Evolutionary conservation across 2,888 invertebrate species (phyloP).

Genomic region (Pteria penguin): DNA sequence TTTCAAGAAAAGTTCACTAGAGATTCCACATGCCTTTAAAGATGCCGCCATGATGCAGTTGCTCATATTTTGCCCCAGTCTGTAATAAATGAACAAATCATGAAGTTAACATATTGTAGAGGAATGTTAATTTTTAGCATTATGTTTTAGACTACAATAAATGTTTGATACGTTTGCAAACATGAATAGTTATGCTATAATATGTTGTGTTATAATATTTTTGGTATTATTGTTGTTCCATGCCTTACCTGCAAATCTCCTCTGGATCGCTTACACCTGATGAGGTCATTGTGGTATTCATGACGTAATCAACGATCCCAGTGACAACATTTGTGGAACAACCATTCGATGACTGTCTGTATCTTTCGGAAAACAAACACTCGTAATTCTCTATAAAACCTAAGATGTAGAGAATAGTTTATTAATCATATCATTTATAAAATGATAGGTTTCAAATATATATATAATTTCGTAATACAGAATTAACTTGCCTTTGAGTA

Average conservation of each 20-base stretch:
- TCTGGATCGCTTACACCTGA: not conserved
- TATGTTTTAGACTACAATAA: too few relatives aligned
- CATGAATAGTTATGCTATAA: too few relatives aligned
- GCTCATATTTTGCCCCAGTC: not conserved
- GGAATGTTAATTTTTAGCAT: too few relatives aligned
- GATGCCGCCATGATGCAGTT: not conserved
- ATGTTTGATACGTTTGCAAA: too few relatives aligned
- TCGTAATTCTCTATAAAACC: slow-evolving; percentile 7
- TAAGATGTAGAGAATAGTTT: not conserved
- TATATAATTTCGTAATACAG: too few relatives aligned
- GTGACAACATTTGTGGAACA: slow-evolving; percentile 1
- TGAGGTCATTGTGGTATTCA: not conserved
- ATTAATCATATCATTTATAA: too few relatives aligned
- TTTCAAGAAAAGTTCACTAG: not conserved
- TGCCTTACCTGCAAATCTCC: not conserved
- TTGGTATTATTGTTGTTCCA: not conserved
- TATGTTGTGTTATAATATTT: too few relatives aligned
- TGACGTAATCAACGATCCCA: not conserved
- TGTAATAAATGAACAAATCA: too few relatives aligned
- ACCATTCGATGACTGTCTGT: not conserved
- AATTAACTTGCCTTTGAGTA: too few relatives aligned
- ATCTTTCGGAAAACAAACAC: slow-evolving; percentile 2
- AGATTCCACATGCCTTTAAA: not conserved
- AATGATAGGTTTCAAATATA: too few relatives aligned
- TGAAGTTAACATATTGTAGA: too few relatives aligned